A percentile compares a stretch with the other conserved stretches of the same genome.
Conservation (phyloP, 2,888 invertebrate species). For the Drosophila colorata region DNA sequence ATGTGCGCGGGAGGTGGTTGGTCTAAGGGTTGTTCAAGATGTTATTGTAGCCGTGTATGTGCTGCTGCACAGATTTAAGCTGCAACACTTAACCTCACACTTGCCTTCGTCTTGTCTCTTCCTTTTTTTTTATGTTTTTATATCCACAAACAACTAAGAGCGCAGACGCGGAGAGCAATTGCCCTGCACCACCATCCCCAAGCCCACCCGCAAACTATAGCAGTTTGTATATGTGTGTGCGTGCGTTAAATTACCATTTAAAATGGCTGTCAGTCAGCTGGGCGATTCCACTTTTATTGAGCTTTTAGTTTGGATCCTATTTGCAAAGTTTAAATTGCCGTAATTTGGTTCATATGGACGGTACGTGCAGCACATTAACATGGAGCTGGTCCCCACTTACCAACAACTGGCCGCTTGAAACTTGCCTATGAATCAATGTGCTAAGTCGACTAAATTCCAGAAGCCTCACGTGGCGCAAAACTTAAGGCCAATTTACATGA, state of each 20-base stretch:
- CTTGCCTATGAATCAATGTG: slow-evolving; percentile 17
- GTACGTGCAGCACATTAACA: slow-evolving; percentile 6
- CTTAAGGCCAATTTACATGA: slow-evolving; percentile 84
- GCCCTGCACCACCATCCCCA: slow-evolving; percentile 7
- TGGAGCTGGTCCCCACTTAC: slow-evolving; percentile 2
- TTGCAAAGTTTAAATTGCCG: slow-evolving; percentile 77
- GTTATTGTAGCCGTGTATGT: slow-evolving; percentile 18
- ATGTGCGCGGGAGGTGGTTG: slow-evolving; percentile 16
- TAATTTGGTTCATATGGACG: slow-evolving; percentile 60
- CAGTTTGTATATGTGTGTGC: slow-evolving; percentile 27
- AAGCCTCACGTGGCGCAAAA: slow-evolving; percentile 56
- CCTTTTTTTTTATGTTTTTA: slow-evolving; percentile 25
- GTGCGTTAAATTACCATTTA: slow-evolving; percentile 80
- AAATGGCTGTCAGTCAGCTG: slow-evolving; percentile 81
- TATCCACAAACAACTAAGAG: slow-evolving; percentile 40
- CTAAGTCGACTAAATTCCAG: slow-evolving; percentile 29
- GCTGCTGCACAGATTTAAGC: slow-evolving; percentile 73
- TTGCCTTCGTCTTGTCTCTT: slow-evolving; percentile 61
- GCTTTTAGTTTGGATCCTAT: slow-evolving; percentile 79
- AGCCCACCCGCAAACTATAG: not conserved
- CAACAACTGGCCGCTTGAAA: not conserved
- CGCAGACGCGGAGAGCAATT: slow-evolving; percentile 78
- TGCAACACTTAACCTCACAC: slow-evolving; percentile 79
- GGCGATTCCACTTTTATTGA: slow-evolving; percentile 77
- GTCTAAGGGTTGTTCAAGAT: slow-evolving; percentile 61